Evolutionary conservation across 2,888 invertebrate species (phyloP).

Genomic region (Athripsodes cinereus): DNA sequence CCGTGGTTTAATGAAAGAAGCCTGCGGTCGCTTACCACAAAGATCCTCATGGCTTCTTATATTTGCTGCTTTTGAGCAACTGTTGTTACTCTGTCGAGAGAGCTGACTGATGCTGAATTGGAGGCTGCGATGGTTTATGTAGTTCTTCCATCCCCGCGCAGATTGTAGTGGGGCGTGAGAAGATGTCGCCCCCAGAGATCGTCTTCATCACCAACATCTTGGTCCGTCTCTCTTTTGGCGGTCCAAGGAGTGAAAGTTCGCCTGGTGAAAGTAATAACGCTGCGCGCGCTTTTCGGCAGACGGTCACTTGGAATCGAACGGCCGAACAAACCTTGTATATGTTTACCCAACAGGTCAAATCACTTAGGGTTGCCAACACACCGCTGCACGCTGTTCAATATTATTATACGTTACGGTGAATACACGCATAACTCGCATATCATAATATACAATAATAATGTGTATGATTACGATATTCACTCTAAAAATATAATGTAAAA

Average conservation of each 20-base stretch:
- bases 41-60: constrained; percentile 26
- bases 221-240: constrained; percentile 18
- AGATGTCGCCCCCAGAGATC: constrained; percentile 9
- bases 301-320: background rate
- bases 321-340: background rate
- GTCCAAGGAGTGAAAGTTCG: constrained; percentile 28
- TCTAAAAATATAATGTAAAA: no score
- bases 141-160: constrained; percentile 18
- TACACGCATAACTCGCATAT: background rate
- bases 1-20: background rate
- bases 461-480: background rate
- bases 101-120: constrained; percentile 20
- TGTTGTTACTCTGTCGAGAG: constrained; percentile 21
- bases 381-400: no score
- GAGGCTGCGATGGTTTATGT: constrained; percentile 15
- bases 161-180: constrained; percentile 15
- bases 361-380: background rate
- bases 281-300: constrained; percentile 14
- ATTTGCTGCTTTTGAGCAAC: constrained; percentile 20
- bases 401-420: background rate
- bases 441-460: no score
- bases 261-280: constrained; percentile 16
- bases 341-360: background rate
- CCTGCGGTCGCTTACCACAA: constrained; percentile 25
- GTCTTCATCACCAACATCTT: constrained; percentile 11